These are phyloP conservation scores for Hypomecis punctinalis DNA, from an alignment of 2,888 invertebrate species.

Conservation along the genomic window DNA sequence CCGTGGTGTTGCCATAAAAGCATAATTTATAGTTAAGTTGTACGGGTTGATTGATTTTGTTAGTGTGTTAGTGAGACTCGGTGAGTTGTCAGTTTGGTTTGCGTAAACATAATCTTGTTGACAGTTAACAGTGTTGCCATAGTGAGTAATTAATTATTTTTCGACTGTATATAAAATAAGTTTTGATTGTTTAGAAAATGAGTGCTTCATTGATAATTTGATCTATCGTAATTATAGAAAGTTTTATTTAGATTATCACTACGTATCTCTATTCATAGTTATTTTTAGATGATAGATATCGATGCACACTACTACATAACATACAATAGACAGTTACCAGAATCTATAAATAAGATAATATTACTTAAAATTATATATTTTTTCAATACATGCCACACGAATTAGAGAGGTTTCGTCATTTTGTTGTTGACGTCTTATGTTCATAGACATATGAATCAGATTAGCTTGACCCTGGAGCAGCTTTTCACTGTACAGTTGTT, in stretches of 20 bases:
- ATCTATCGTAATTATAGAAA: conserved; percentile 50
- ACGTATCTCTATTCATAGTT: conserved; percentile 53
- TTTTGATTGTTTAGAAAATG: conserved; percentile 75
- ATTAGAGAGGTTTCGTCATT: conserved; percentile 27
- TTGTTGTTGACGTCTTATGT: conserved; percentile 14
- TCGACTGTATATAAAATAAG: conserved; percentile 80
- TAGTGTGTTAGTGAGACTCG: conserved; percentile 75
- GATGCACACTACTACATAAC: conserved; percentile 65
- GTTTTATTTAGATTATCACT: conserved; percentile 59
- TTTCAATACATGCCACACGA: conserved; percentile 62
- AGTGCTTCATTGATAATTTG: conserved; percentile 71
- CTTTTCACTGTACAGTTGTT: conserved; percentile 64
- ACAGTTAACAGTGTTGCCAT: conserved; percentile 83
- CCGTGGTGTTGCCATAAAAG: conserved; percentile 49
- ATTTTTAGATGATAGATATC: conserved; percentile 61
- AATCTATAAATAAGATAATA: conserved; percentile 66
- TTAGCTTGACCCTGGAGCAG: conserved; percentile 40
- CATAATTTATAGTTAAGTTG: conserved; percentile 56
- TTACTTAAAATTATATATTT: conserved; percentile 62
- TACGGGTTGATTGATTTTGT: conserved; percentile 62
- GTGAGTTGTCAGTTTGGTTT: conserved; percentile 72
- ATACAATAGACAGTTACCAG: conserved; percentile 81
- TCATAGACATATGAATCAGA: conserved; percentile 15
- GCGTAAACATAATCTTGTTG: conserved; percentile 77
- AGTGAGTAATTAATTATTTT: conserved; percentile 80